phyloP scores from a whole-genome alignment of 2,888 invertebrate species.

The Lapara coniferarum region DNA sequence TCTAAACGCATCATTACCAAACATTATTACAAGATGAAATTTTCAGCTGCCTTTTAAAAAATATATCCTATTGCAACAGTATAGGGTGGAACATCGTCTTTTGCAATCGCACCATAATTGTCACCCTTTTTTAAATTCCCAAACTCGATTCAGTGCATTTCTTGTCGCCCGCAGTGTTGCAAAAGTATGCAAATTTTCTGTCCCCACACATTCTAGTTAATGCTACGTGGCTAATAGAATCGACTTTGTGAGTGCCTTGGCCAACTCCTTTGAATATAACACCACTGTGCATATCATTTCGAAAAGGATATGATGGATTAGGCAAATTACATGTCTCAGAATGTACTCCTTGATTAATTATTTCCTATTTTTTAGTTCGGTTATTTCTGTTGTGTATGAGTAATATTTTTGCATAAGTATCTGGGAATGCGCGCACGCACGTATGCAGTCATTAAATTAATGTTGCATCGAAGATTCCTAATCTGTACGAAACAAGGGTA shows the following conservation, averaged over 20 bases:
- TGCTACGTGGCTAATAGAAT: slow-evolving; percentile 5
- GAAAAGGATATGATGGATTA: slow-evolving; percentile 60
- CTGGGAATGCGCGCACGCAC: slow-evolving; percentile 39
- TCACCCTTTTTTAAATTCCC: slow-evolving; percentile 42
- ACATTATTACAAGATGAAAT: slow-evolving; percentile 35
- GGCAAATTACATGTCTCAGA: slow-evolving; percentile 56
- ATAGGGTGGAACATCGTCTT: slow-evolving; percentile 35
- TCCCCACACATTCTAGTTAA: slow-evolving; percentile 9
- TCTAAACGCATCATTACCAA: slow-evolving; percentile 72
- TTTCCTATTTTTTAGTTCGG: slow-evolving; percentile 55
- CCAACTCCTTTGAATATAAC: slow-evolving; percentile 19
- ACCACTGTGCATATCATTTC: slow-evolving; percentile 21
- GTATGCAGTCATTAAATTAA: slow-evolving; percentile 24
- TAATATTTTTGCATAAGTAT: slow-evolving; percentile 56
- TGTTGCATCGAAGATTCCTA: slow-evolving; percentile 22
- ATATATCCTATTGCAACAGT: slow-evolving; percentile 32
- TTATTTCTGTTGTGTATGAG: slow-evolving; percentile 48
- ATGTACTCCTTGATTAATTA: slow-evolving; percentile 65
- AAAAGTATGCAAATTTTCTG: slow-evolving; percentile 65
- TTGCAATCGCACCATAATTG: slow-evolving; percentile 34
- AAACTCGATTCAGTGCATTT: slow-evolving; percentile 49
- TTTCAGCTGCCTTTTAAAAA: slow-evolving; percentile 26
- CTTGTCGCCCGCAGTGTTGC: slow-evolving; percentile 60
- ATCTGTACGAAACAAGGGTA: slow-evolving; percentile 19
- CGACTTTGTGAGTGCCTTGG: background rate